Conservation (phyloP, 2,797 vertebrate genomes). For the Myoxocephalus aenaeus region DNA sequence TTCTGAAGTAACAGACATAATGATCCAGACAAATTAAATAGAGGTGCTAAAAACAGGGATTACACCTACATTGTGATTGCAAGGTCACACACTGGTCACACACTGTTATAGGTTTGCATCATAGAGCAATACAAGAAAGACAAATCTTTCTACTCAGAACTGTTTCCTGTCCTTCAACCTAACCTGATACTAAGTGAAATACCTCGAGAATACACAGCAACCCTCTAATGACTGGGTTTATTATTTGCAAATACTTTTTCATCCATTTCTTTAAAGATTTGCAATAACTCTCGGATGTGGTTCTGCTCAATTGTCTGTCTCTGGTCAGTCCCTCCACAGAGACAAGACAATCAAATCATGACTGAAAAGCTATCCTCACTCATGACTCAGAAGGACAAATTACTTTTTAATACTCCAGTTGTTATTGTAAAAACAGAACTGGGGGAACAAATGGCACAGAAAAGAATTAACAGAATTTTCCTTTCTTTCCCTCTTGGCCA, state of each 20-base stretch:
- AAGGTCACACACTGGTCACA: background rate
- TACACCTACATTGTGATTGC: background rate
- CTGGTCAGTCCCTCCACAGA: constrained; percentile 7
- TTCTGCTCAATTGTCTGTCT: constrained; percentile 7
- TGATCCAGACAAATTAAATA: background rate
- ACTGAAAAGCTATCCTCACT: constrained; percentile 69
- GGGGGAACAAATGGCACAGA: constrained; percentile 18
- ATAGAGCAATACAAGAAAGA: background rate
- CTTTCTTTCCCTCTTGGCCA: constrained; percentile 53
- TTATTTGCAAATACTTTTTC: background rate
- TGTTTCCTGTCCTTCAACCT: background rate
- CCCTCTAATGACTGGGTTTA: background rate
- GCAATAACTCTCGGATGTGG: background rate
- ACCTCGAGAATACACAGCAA: background rate
- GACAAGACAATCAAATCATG: constrained; percentile 40
- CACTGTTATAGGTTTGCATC: constrained; percentile 2
- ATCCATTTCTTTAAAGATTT: background rate
- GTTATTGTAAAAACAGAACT: constrained; percentile 38
- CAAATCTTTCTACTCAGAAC: background rate
- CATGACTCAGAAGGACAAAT: constrained; percentile 71
- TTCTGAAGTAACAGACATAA: background rate
- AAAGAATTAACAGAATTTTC: constrained; percentile 56
- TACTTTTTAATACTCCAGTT: constrained; percentile 49
- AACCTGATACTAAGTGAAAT: background rate
- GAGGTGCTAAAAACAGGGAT: background rate